Evolutionary conservation across 2,113 vertebrate species (phyloP), one percentile per base, ranked within the genome.

Genomic region (Ptyas mucosa): DNA sequence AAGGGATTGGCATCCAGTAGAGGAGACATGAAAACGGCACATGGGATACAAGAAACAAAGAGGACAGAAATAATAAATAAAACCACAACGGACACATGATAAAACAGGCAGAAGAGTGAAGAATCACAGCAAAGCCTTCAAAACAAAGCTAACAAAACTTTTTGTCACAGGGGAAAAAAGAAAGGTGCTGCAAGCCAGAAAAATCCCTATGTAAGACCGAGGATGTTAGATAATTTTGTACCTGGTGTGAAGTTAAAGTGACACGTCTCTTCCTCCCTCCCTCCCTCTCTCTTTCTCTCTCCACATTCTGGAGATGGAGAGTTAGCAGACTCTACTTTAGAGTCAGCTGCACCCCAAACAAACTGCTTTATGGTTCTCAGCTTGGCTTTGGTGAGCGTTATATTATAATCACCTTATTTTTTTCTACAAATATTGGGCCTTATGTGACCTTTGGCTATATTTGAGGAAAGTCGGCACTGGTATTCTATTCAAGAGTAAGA

Each of bases 1-100:
- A 95, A 90, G 69, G 24, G 88, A 94, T 93, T 90, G 18, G 94
- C 57, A 39, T 95, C 85, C 94, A 95, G 96, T 92, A 91, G 92
- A 94, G 86, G 20, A 92, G 90, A 94, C 91, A 90, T 93, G 91
- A 95, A 1, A 0, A 92, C 94, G 69, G 90, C 93, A 92, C 90
- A 95, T 21, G 4, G 89, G 95, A 94, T 90, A 93, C 92, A 64
- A 87, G 55, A 87, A 92, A 90, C 49, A 64, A 51, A 61, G 61
- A 64, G 52, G 29, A 69, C 54, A 81, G 24, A 49, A 51, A 54
- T 69, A 93, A 75, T 87, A 93, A 91, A 93, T 93, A 90, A 90
- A 88, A 75, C 89, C 46, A 88, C 46, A 93, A 55, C n/a, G 6
- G 26, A 29, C 52, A 55, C 39, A 88, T 75, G 86, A 88, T 52